A percentile compares a stretch with the other conserved stretches of the same genome.
These are phyloP conservation scores for Mechanitis messenoides DNA, from an alignment of 2,888 invertebrate genomes.

Conservation along the genomic window DNA sequence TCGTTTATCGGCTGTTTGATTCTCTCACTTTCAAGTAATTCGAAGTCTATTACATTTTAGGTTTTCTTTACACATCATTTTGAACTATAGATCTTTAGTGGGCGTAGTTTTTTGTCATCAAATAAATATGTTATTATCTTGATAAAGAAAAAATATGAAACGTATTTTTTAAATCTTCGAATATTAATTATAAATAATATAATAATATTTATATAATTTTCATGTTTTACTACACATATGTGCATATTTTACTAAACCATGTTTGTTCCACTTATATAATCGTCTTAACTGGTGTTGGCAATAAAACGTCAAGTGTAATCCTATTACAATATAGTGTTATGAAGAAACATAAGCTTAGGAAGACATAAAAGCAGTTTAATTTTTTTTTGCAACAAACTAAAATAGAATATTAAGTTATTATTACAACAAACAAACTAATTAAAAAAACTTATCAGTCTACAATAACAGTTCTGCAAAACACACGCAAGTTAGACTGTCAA, in stretches of 20 bases:
- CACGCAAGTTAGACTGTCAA: constrained; percentile 7
- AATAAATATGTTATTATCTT: constrained; percentile 43
- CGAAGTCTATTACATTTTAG: constrained; percentile 56
- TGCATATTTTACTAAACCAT: neutral
- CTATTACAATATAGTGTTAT: constrained; percentile 2
- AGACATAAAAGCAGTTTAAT: neutral
- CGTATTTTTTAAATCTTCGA: neutral
- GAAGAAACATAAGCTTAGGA: neutral
- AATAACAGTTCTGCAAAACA: neutral
- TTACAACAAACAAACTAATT: neutral
- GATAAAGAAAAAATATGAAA: neutral
- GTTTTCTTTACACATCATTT: constrained; percentile 47
- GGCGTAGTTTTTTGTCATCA: constrained; percentile 65
- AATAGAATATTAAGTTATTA: too few relatives aligned
- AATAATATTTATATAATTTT: too few relatives aligned
- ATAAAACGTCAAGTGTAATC: constrained; percentile 5
- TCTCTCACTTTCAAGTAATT: constrained; percentile 70
- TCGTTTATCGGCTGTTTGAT: constrained; percentile 64
- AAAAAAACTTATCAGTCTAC: neutral
- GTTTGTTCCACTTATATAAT: constrained; percentile 3
- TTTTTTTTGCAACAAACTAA: too few relatives aligned
- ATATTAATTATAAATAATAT: too few relatives aligned
- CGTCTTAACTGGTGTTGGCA: constrained; percentile 2
- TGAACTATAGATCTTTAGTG: constrained; percentile 62
- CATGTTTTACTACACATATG: neutral